Conservation (phyloP, 2,888 invertebrate species). For the Herminia tarsipennalis region DNA sequence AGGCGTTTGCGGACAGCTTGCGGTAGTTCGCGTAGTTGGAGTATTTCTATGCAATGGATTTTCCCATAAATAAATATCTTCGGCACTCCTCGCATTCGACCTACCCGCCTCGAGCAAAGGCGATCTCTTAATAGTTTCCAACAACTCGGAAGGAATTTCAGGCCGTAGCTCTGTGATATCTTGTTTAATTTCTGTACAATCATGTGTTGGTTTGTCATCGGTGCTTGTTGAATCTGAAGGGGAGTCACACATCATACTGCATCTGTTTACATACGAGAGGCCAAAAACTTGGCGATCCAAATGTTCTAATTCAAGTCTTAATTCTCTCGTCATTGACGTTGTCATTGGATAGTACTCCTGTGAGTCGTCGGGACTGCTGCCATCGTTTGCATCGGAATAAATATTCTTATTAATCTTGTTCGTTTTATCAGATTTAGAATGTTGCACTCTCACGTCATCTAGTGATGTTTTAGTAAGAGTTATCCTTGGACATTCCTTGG, state of each 20-base stretch:
- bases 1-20: conserved; percentile 87
- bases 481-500: conserved; percentile 68
- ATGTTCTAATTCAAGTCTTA: conserved; percentile 93
- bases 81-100: conserved; percentile 81
- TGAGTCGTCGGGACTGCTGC: conserved; percentile 91
- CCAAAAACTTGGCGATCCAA: conserved; percentile 94
- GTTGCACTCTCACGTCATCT: conserved; percentile 64
- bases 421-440: conserved; percentile 54
- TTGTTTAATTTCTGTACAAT: conserved; percentile 56
- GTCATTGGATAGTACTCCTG: conserved; percentile 95
- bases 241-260: conserved; percentile 73
- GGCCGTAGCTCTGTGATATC: conserved; percentile 54
- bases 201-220: conserved; percentile 68
- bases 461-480: conserved; percentile 69
- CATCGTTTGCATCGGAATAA: conserved; percentile 77
- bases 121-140: conserved; percentile 65
- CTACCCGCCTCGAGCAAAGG: conserved; percentile 70
- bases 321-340: conserved; percentile 93
- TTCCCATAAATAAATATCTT: conserved; percentile 92
- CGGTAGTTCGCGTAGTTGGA: conserved; percentile 72
- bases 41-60: conserved; percentile 89
- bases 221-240: conserved; percentile 76
- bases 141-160: conserved; percentile 50
- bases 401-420: conserved; percentile 60
- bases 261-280: conserved; percentile 68